Percentiles rank a stretch among this genome's conserved stretches.
Conservation (phyloP, 1,140 invertebrate species). For the Meloidogyne chitwoodi region DNA sequence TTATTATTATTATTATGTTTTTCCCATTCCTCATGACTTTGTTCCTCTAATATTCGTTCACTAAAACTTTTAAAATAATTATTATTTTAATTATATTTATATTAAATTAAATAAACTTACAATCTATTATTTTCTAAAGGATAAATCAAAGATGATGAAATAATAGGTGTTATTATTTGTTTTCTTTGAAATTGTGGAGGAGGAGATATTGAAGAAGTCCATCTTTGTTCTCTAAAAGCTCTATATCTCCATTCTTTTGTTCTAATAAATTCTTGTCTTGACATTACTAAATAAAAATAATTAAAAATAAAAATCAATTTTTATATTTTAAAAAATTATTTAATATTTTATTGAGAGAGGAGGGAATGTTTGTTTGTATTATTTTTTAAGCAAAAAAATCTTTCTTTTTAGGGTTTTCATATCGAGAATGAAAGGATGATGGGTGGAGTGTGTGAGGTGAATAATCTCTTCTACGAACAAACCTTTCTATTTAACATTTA, state of each 20-base stretch:
- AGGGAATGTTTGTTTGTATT: background rate
- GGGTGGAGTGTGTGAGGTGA: background rate
- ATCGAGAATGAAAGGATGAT: background rate
- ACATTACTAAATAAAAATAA: background rate
- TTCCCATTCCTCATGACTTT: background rate
- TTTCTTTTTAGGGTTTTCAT: background rate
- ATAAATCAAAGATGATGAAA: background rate
- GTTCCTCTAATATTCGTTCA: background rate
- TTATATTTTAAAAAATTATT: background rate
- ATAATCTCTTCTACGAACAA: background rate
- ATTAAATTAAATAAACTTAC: background rate
- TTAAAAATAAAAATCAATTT: background rate
- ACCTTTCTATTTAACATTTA: background rate
- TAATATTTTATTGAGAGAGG: background rate
- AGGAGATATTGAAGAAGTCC: background rate
- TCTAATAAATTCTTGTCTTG: background rate
- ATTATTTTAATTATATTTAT: too few species aligned
- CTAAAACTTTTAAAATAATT: background rate
- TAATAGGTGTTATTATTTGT: background rate
- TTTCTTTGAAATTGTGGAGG: background rate
- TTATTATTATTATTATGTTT: background rate
- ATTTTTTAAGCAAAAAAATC: background rate
- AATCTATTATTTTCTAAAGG: background rate
- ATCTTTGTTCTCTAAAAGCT: background rate
- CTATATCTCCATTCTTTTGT: background rate